Evolutionary conservation across 2,113 vertebrate genomes (phyloP).

Genomic region (Phaethornis superciliosus): DNA sequence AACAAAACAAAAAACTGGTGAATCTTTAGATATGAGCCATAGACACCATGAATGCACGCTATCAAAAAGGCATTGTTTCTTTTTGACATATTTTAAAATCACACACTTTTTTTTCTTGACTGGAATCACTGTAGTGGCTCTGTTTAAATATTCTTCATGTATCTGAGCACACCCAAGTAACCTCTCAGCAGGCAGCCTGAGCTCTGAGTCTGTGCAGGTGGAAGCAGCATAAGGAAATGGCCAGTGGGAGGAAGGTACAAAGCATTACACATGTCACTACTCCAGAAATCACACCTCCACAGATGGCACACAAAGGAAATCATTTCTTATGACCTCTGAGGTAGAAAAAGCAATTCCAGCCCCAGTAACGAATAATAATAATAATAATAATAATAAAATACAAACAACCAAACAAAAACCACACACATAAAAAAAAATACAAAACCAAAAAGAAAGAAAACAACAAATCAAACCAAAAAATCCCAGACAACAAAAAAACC

Average conservation of each 20-base stretch:
- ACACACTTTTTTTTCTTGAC: neutral
- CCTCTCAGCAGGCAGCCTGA: neutral
- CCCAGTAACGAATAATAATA: neutral
- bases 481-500: too few relatives aligned
- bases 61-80: neutral
- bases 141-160: neutral
- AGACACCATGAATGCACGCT: neutral
- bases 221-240: accelerated
- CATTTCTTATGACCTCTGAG: neutral
- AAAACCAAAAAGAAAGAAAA: too few relatives aligned
- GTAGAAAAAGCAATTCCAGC: neutral
- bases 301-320: neutral
- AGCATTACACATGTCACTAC: accelerated
- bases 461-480: too few relatives aligned
- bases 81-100: neutral
- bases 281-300: neutral
- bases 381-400: neutral
- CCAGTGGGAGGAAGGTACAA: neutral
- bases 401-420: neutral
- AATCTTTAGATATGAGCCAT: neutral
- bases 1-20: neutral
- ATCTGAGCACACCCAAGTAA: neutral
- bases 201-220: neutral
- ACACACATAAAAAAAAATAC: too few relatives aligned
- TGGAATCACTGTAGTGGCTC: neutral